These are phyloP conservation scores for Spermophilus dauricus DNA, from an alignment of 2,113 vertebrate species.

Conservation along the genomic window DNA sequence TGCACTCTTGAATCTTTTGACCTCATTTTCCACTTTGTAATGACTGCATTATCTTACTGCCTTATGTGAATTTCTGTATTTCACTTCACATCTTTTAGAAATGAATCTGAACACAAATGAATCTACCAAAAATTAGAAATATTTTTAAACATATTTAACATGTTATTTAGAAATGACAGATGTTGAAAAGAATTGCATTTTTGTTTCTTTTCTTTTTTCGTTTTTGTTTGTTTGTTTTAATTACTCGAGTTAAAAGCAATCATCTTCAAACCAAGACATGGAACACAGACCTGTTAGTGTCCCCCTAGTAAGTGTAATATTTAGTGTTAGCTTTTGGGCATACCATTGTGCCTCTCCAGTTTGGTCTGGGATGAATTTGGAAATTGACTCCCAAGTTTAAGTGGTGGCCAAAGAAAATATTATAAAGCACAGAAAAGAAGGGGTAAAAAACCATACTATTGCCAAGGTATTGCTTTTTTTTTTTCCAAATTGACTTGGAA, in stretches of 20 bases:
- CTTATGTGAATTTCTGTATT: background rate
- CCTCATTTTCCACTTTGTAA: background rate
- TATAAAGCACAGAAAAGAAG: background rate
- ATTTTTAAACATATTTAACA: constrained; percentile 1
- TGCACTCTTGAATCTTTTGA: background rate
- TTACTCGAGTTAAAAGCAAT: constrained; percentile 4
- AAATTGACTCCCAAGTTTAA: background rate
- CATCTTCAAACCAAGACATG: background rate
- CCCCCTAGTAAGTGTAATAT: background rate
- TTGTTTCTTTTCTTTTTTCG: constrained; percentile 18
- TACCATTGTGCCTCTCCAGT: background rate
- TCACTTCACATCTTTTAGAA: constrained; percentile 45
- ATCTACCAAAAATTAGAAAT: constrained; percentile 19
- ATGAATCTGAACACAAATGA: constrained; percentile 12
- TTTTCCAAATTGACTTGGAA: too few species aligned
- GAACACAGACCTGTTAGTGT: background rate
- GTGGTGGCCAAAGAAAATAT: background rate
- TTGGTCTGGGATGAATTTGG: background rate
- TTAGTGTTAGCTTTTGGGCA: background rate
- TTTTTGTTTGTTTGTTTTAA: constrained; percentile 1
- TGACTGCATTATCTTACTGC: background rate
- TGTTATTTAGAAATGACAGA: constrained; percentile 45
- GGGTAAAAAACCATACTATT: background rate
- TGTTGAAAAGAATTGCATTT: constrained; percentile 13
- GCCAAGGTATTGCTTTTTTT: background rate